Percentiles rank a stretch among this genome's conserved stretches.
Conservation (phyloP, 2,113 vertebrate genomes). For the Cromileptes altivelis region DNA sequence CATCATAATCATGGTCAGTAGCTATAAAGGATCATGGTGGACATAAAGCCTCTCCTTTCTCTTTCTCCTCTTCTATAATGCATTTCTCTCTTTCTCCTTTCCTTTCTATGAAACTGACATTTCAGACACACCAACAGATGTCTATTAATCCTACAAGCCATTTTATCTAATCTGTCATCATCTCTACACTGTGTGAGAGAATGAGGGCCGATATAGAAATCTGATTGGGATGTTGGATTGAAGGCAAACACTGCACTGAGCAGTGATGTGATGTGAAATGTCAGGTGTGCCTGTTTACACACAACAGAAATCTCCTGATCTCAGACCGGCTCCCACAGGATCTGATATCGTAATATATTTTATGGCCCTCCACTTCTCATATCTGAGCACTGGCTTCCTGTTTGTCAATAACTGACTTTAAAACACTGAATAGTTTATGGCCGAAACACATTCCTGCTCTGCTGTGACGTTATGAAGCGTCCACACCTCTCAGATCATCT, state of each 20-base stretch:
- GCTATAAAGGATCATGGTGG: slow-evolving; percentile 14
- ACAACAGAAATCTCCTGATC: neutral
- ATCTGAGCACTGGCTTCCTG: neutral
- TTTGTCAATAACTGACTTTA: neutral
- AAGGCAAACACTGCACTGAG: neutral
- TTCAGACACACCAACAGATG: slow-evolving; percentile 1
- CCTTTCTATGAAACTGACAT: neutral
- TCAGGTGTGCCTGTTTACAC: neutral
- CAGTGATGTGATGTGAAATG: slow-evolving; percentile 10
- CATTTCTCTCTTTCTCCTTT: neutral
- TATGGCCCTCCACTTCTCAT: neutral
- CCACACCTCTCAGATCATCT: too few species aligned
- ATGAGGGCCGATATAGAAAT: neutral
- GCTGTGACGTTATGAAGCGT: neutral
- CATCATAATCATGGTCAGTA: slow-evolving; percentile 13
- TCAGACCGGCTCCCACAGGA: neutral
- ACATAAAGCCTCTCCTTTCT: neutral
- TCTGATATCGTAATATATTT: neutral
- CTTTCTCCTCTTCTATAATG: neutral
- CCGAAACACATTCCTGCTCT: neutral
- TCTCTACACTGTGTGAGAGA: neutral
- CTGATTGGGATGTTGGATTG: neutral
- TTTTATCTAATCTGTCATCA: neutral
- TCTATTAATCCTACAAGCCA: neutral
- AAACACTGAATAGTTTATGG: neutral